phyloP scores from a whole-genome alignment of 2,888 invertebrate species.

The Drosophila formosana region DNA sequence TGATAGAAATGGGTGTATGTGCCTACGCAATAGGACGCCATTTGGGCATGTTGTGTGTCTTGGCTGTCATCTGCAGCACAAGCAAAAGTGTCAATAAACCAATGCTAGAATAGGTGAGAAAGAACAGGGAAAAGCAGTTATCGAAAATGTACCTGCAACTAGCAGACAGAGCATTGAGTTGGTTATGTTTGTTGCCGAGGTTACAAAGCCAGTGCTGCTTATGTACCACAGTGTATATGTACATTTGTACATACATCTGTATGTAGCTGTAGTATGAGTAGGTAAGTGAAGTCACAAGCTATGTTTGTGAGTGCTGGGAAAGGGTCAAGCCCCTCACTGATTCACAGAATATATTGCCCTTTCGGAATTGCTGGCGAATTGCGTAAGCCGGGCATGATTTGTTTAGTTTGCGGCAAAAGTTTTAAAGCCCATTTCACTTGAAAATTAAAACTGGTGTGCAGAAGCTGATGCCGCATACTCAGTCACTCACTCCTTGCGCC shows the following conservation, averaged over 20 bases:
- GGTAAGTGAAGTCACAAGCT: slow-evolving; percentile 6
- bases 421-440: slow-evolving; percentile 64
- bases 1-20: slow-evolving; percentile 26
- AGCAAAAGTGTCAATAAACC: slow-evolving; percentile 77
- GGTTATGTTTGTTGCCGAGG: too few species aligned
- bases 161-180: too few species aligned
- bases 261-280: background rate
- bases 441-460: slow-evolving; percentile 66
- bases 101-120: slow-evolving; percentile 40
- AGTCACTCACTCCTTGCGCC: slow-evolving; percentile 12
- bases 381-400: slow-evolving; percentile 33
- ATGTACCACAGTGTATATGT: background rate
- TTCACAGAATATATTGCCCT: background rate
- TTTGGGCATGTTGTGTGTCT: slow-evolving; percentile 28
- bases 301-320: background rate
- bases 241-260: background rate
- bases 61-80: slow-evolving; percentile 71
- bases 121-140: slow-evolving; percentile 1
- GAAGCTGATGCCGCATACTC: slow-evolving; percentile 34
- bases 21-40: slow-evolving; percentile 11
- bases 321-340: slow-evolving; percentile 5
- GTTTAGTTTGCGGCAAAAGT: slow-evolving; percentile 65
- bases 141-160: too few species aligned
- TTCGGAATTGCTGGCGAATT: background rate
- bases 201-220: background rate